Evolutionary conservation across 2,888 invertebrate species (phyloP).

Genomic region (Eupithecia abbreviata): DNA sequence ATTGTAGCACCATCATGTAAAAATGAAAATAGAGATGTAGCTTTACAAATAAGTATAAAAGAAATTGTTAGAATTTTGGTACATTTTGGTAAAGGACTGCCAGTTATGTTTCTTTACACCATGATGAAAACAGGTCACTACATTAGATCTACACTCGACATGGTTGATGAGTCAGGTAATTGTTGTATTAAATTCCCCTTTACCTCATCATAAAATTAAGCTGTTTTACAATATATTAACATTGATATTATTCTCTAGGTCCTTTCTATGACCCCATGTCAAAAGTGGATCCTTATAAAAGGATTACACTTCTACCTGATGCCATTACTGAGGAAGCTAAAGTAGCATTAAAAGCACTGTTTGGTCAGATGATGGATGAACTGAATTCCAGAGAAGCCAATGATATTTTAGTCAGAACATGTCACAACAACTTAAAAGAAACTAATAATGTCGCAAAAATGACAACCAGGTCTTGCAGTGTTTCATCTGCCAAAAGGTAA

Average conservation of each 20-base stretch:
- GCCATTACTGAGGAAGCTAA: slow-evolving; percentile 87
- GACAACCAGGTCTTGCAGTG: slow-evolving; percentile 70
- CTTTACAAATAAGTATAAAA: slow-evolving; percentile 86
- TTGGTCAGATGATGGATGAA: slow-evolving; percentile 87
- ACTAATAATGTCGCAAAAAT: slow-evolving; percentile 71
- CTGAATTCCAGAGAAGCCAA: slow-evolving; percentile 90
- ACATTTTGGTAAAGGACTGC: slow-evolving; percentile 89
- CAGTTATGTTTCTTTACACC: slow-evolving; percentile 92
- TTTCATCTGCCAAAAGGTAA: slow-evolving; percentile 70
- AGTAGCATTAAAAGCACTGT: slow-evolving; percentile 86
- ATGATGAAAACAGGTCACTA: slow-evolving; percentile 86
- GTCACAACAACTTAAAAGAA: slow-evolving; percentile 80
- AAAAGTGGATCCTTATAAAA: slow-evolving; percentile 86
- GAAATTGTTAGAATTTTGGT: slow-evolving; percentile 90
- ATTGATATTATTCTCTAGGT: slow-evolving; percentile 56
- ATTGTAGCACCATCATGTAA: slow-evolving; percentile 85
- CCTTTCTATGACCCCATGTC: slow-evolving; percentile 85
- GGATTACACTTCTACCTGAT: slow-evolving; percentile 91
- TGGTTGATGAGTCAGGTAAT: slow-evolving; percentile 83
- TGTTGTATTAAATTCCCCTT: neutral
- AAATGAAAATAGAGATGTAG: slow-evolving; percentile 81
- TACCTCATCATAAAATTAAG: neutral
- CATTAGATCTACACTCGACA: slow-evolving; percentile 88
- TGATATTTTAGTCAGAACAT: slow-evolving; percentile 90
- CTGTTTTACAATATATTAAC: neutral